Evolutionary conservation across 2,797 vertebrate genomes (phyloP), one percentile per base, ranked within the genome.

Genomic region (Danio albolineatus): DNA sequence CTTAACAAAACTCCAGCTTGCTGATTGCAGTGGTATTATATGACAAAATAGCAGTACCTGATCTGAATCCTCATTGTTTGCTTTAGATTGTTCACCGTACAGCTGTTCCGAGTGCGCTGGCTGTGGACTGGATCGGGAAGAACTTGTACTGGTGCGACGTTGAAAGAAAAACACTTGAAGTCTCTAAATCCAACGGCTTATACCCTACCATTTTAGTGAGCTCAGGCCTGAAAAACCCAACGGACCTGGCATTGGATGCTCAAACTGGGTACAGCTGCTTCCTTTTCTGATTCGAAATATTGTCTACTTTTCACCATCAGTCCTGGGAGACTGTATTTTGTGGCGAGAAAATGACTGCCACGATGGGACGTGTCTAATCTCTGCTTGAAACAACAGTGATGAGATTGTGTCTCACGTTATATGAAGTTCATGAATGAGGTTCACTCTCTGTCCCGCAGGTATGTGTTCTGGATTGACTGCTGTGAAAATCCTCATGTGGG

Each of bases 101-200:
- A 84, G 96, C 96, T 7, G 96, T 99, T 74, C 97, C 97, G 76
- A 98, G 97, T 78, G 94, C 96, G 6, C 86, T 99, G 87, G 97
- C 98, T 76, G 96, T 99, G 0, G 97, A 99, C 66, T 99, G 98
- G 98, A 96, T 99, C 82, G 98, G 98, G 79, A 99, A 99, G 89
- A 99, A 99, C 86, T 95, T 99, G 61, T 99, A 99, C 83, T 99
- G 97, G 98, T 98, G 96, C 86, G 98, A 99, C 56, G 93, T 94
- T 4, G 97, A 98, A 86, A 98, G 93, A 90, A 96, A 96, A 89
- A 96, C 96, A 10, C 93, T 99, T 86, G 97, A 99, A 90, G 97
- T 99, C 21, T 99, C 98, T 56, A 99, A 98, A 91, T 94, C 97
- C 82, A 98, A 94, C 9, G 98, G 98, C 59, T 95, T 99, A 7